Evolutionary conservation across 2,888 invertebrate genomes (phyloP).

Genomic region (Oscheius onirici): DNA sequence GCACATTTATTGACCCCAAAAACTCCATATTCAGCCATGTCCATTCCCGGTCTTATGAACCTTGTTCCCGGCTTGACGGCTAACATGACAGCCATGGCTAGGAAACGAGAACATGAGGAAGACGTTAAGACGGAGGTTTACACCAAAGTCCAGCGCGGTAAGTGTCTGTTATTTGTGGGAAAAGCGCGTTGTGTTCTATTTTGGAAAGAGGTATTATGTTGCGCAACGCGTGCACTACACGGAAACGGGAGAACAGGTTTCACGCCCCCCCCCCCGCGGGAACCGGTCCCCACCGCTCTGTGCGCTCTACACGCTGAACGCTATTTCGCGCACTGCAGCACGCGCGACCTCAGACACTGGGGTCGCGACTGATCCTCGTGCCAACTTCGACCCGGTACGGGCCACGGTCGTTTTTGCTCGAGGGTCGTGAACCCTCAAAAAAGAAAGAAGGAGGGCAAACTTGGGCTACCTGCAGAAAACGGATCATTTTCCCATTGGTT

Average conservation of each 20-base stretch:
- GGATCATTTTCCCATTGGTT: too few relatives aligned
- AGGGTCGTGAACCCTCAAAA: conserved; percentile 18
- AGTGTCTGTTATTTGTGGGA: conserved; percentile 21
- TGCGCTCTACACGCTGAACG: not conserved
- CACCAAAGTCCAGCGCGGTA: conserved; percentile 66
- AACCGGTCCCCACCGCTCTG: conserved; percentile 26
- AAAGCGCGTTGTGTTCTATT: conserved; percentile 19
- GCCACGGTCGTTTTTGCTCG: conserved; percentile 15
- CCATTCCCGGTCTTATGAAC: conserved; percentile 37
- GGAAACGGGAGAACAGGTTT: conserved; percentile 31
- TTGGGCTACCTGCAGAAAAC: too few relatives aligned
- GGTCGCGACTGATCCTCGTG: conserved; percentile 36
- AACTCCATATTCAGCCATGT: conserved; percentile 2
- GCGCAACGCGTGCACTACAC: conserved; percentile 31
- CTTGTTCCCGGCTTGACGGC: conserved; percentile 34
- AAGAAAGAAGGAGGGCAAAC: not conserved
- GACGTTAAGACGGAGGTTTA: conserved; percentile 60
- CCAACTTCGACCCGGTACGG: conserved; percentile 33
- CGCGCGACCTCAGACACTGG: conserved; percentile 33
- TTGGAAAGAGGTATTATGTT: conserved; percentile 28
- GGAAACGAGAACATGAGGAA: conserved; percentile 55
- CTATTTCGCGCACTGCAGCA: conserved; percentile 27
- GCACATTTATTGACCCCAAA: not conserved
- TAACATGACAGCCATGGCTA: conserved; percentile 16
- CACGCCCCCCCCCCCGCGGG: conserved; percentile 2